Base-by-base conservation (phyloP, 2,113 vertebrate species). In the Syrmaticus mikado region DNA sequence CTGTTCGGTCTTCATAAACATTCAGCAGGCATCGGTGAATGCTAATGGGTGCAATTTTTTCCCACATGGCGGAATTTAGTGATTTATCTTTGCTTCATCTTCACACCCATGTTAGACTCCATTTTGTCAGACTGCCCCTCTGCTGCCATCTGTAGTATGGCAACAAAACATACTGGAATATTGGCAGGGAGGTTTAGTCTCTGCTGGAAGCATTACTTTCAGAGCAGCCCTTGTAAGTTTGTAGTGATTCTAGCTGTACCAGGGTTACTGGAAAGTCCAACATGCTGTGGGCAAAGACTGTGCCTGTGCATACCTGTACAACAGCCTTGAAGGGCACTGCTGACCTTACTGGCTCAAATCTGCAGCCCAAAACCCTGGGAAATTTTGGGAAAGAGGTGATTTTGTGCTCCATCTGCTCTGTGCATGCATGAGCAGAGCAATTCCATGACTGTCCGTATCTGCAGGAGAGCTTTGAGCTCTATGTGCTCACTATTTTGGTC, bases 321-420 rank as follows among this genome's bases (percentile, higher is more conserved):
- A 15, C 7, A 19, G 36, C 30, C 52, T 34, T 53, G 30, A 13
- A 32, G 36, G 48, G 62, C 30, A 27, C 34, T 24, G 77, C 34
- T 0, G 4, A 30, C 50, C 10, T 1, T 8, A 0, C 25, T 16
- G 14, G 30, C 17, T 58, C 8, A 53, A 77, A 64, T 43, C 34
- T 52, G 65, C 77, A 57, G 24, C 18, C 60, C 58, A 83, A 86
- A 72, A n/a, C 8, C 9, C 27, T 30, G 18, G 20, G 13, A 68
- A 21, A 41, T 30, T 0, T 65, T 15, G 12, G 64, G 27, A 21
- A 22, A 7, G 20, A 17, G 4, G 24, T 72, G 30, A 25, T 58
- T 20, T 36, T 58, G 19, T 76, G 22, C 8, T 89, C 43, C 24
- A 13, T 53, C 41, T 74, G 28, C 46, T 70, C 28, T 30, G 12